These are phyloP conservation scores for Marmota monax DNA, from an alignment of 2,113 vertebrate species.

Conservation along the genomic window DNA sequence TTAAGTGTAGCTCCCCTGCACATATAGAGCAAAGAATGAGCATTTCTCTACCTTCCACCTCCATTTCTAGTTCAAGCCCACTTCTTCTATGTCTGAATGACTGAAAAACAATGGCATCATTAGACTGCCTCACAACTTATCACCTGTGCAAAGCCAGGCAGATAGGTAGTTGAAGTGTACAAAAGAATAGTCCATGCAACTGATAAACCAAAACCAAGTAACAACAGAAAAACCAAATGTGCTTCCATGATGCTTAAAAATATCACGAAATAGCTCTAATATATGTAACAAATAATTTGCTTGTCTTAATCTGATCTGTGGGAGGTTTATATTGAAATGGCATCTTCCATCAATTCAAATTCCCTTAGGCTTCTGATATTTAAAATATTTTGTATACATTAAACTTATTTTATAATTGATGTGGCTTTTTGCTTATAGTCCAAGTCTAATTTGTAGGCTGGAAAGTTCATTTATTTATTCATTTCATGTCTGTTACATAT, in stretches of 20 bases:
- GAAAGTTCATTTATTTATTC: conserved; percentile 53
- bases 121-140: neutral
- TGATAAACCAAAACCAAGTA: conserved; percentile 26
- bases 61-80: neutral
- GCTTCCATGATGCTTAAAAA: neutral
- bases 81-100: neutral
- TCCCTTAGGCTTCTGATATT: conserved; percentile 42
- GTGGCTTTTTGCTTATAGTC: neutral
- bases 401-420: conserved; percentile 64
- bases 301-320: neutral
- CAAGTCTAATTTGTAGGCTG: conserved; percentile 47
- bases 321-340: conserved; percentile 58
- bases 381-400: conserved; percentile 53
- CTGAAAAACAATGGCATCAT: neutral
- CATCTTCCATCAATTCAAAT: conserved; percentile 21
- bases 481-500: neutral
- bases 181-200: neutral
- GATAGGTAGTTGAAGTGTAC: neutral
- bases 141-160: neutral
- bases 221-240: neutral
- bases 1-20: neutral
- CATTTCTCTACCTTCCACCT: neutral
- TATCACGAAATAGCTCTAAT: neutral
- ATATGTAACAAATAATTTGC: neutral
- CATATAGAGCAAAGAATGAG: neutral